These are phyloP conservation scores for Eulemur coronatus DNA, from an alignment of 2,797 vertebrate genomes.

Conservation along the genomic window DNA sequence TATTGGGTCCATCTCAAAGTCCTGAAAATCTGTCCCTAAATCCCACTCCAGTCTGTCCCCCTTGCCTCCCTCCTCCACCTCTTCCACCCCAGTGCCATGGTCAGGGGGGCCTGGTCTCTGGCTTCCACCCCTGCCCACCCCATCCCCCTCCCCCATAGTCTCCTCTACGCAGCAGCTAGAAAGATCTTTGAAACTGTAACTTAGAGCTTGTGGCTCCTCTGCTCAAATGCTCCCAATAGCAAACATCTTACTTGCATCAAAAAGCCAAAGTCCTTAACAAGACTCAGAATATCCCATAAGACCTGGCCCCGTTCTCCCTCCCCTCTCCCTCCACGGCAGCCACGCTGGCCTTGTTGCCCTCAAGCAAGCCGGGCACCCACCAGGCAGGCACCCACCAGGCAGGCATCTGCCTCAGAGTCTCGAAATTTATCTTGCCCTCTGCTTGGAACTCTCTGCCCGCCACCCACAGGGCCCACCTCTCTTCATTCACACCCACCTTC, in stretches of 20 bases:
- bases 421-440: accelerated
- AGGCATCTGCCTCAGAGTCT: accelerated
- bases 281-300: not conserved
- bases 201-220: not conserved
- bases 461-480: not conserved
- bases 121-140: no score
- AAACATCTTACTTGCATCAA: not conserved
- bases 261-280: not conserved
- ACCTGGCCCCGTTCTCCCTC: accelerated
- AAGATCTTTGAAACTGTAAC: not conserved
- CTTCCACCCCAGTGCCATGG: not conserved
- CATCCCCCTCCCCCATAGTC: not conserved
- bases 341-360: not conserved
- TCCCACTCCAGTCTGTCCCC: not conserved
- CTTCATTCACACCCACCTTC: not conserved
- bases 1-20: not conserved
- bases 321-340: not conserved
- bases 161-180: not conserved
- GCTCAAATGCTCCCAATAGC: not conserved
- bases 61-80: not conserved
- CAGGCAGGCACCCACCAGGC: not conserved
- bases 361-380: not conserved
- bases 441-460: not conserved
- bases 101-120: not conserved
- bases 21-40: not conserved